These are phyloP conservation scores for Phymastichus coffea DNA, from an alignment of 1,140 invertebrate genomes.

Conservation along the genomic window DNA sequence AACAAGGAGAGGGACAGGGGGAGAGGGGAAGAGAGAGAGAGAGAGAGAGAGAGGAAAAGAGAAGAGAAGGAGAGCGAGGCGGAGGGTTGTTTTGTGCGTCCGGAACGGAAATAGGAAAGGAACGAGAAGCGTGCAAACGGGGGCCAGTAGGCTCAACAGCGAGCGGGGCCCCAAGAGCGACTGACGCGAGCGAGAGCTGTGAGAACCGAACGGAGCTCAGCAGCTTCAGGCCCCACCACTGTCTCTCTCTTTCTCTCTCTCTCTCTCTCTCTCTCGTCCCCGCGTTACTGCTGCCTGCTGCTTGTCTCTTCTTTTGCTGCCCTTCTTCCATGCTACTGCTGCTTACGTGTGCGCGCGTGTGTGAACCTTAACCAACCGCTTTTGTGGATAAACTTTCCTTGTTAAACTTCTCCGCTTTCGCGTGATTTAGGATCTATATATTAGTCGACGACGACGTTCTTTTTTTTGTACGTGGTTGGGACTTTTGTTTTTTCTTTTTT, in stretches of 20 bases:
- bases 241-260: not conserved
- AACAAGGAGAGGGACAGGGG: not conserved
- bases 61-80: no score
- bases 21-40: not conserved
- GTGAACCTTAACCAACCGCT: no score
- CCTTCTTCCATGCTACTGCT: not conserved
- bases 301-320: not conserved
- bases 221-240: not conserved
- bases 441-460: no score
- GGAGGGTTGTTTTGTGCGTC: no score
- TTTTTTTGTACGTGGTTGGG: no score
- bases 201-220: not conserved
- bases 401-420: no score
- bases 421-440: no score
- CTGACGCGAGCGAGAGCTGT: conserved; percentile 36
- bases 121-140: not conserved
- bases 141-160: conserved; percentile 39
- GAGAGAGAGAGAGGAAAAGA: not conserved
- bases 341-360: no score
- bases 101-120: no score
- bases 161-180: conserved; percentile 51
- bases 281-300: not conserved
- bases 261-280: not conserved
- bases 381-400: no score
- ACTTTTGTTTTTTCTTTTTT: no score